Base-by-base conservation (phyloP, 2,888 invertebrate genomes). In the Chymomyza fuscimana region DNA sequence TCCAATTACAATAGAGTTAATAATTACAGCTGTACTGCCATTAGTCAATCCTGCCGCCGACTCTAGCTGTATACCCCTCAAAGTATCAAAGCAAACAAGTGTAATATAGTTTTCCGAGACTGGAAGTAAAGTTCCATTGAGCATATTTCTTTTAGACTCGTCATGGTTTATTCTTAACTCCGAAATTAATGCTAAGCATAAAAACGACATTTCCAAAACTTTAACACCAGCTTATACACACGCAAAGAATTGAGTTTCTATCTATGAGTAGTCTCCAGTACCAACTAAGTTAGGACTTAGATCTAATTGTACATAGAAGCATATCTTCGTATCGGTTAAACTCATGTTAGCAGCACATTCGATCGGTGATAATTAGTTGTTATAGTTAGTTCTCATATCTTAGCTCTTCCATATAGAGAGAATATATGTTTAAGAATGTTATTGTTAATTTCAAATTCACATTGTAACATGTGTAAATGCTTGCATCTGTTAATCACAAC, bases 401-500 rank as follows among this genome's bases (percentile, higher is more conserved):
- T 83, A 86, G 83, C 68, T 84, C 83, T 84, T 84, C 83, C 83
- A 86, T 78, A 68, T 74, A 85, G 76, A 19, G 16, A 19, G 4
- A 32, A 32, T 19, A 25, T 58, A 58, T 19, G 19, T 22, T 5
- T 25, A 58, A 25, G 54, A 54, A 54, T 12, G 19, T 54, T 19
- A n/a, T 19, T 54, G 15, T 54, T 15, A 15, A 1, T 54, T 19
- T 32, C 9, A 9, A 32, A 54, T 1, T n/a, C 54, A 19, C 19
- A 54, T 54, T 46, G 12, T 15, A 46, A 12, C 40, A 46, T 46
- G 40, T 46, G 40, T 46, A 10, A 46, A 46, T 46, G 40, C 40
- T 65, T 79, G 81, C 82, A 82, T 72, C 80, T 82, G 52, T 73
- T 51, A 16, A 7, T 5, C 51, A 67, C 65, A 75, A 72, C 64